Evolutionary conservation across 2,797 vertebrate species (phyloP), one percentile per base, ranked within the genome.

Genomic region (Allobates femoralis): DNA sequence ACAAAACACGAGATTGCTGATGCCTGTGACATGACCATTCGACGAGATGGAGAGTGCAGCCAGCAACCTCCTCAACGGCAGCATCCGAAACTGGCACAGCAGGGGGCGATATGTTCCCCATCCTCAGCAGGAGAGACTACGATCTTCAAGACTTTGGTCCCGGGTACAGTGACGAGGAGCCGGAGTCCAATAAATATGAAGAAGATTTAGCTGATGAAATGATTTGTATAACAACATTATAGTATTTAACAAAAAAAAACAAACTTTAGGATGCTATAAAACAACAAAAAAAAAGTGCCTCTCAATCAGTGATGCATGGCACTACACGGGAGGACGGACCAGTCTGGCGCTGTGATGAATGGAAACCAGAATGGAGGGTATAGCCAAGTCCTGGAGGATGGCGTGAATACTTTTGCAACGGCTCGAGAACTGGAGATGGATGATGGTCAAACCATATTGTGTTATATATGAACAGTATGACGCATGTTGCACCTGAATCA

Each of bases 11-110:
- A 99, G 91, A 98, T 99, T 34, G 98, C 98, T 0, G 98, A 99
- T 32, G 98, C 98, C 0, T 99, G 98, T 89, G 97, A 99, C 92
- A 97, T 99, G 95, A 99, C 98, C n/a, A 99, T 99, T 80, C n/a
- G 98, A 99, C 0, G 98, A 99, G 93, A 99, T 99, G 98, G 98
- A 99, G 93, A 99, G 98, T 11, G 98, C 98, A 8, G 98, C 98
- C 85, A 99, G 98, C 92, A 97, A 96, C 89, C 95, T 99, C 90
- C 95, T 99, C 89, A 99, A 96, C 0, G 97, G 97, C 74, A 95
- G 94, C 18, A 93, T 96, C 56, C 91, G 94, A 55, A 95, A 95
- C 0, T n/a, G 93, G 91, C 66, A 92, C 96, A 79, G 96, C 96
- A 0, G 96, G 97, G 86, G 78, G 83, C 19, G 96, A 96, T 85